These are phyloP conservation scores for Clepsis dumicolana DNA, from an alignment of 2,888 invertebrate genomes.

Conservation along the genomic window DNA sequence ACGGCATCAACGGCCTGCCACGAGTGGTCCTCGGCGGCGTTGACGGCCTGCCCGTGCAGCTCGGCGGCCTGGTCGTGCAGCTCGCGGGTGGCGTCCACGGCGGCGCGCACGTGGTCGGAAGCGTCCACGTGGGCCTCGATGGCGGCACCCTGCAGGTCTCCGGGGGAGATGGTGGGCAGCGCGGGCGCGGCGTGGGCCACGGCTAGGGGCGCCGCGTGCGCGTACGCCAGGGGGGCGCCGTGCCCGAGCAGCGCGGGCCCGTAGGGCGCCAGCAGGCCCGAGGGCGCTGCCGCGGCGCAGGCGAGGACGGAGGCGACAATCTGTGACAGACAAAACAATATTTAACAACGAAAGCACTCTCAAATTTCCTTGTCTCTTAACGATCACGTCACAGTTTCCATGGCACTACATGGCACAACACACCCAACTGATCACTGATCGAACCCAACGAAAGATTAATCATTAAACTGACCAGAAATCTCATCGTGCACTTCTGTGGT, in stretches of 20 bases:
- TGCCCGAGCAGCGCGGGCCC: slow-evolving; percentile 55
- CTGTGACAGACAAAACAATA: slow-evolving; percentile 65
- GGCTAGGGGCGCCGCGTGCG: slow-evolving; percentile 52
- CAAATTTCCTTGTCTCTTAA: background rate
- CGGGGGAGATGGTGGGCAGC: slow-evolving; percentile 78
- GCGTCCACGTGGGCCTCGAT: slow-evolving; percentile 82
- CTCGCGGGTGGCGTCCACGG: slow-evolving; percentile 76
- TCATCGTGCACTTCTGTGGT: slow-evolving; percentile 83
- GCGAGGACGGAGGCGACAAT: slow-evolving; percentile 84
- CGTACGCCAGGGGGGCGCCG: slow-evolving; percentile 56
- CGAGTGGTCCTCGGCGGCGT: slow-evolving; percentile 81
- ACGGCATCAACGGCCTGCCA: slow-evolving; percentile 81
- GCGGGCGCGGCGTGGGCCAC: slow-evolving; percentile 47
- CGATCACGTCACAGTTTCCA: background rate
- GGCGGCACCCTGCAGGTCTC: slow-evolving; percentile 76
- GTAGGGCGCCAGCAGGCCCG: slow-evolving; percentile 47
- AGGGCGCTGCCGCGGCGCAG: slow-evolving; percentile 50
- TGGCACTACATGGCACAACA: background rate
- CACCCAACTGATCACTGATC: background rate
- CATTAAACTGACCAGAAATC: slow-evolving; percentile 79
- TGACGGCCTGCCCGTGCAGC: slow-evolving; percentile 76
- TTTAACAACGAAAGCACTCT: background rate
- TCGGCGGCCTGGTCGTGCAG: slow-evolving; percentile 80
- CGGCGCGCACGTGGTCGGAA: slow-evolving; percentile 78
- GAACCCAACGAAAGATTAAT: background rate